Conservation (phyloP, 2,888 invertebrate genomes). For the Xestia rhomboidea region DNA sequence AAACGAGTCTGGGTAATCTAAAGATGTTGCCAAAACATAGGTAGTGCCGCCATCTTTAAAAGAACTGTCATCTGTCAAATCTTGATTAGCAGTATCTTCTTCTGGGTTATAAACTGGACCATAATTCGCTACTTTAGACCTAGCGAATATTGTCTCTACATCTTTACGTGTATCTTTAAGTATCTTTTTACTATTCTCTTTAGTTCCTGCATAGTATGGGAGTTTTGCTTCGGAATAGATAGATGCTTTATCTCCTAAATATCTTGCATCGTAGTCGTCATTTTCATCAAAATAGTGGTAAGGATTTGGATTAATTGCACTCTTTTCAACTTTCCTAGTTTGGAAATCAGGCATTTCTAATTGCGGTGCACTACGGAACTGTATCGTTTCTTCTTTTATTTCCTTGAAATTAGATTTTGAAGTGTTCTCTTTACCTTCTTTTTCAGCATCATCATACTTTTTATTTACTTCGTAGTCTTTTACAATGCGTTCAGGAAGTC, state of each 20-base stretch:
- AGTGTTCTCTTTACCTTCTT: background rate
- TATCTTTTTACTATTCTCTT: slow-evolving; percentile 35
- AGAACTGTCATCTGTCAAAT: slow-evolving; percentile 35
- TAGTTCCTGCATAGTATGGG: slow-evolving; percentile 16
- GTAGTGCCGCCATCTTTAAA: slow-evolving; percentile 56
- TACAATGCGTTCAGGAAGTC: slow-evolving; percentile 12
- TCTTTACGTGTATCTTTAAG: slow-evolving; percentile 45
- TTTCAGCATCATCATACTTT: slow-evolving; percentile 41
- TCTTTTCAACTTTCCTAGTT: slow-evolving; percentile 76
- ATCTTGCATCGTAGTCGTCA: slow-evolving; percentile 27
- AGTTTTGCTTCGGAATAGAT: slow-evolving; percentile 66
- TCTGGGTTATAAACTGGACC: slow-evolving; percentile 49
- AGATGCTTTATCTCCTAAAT: slow-evolving; percentile 62
- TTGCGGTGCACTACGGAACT: slow-evolving; percentile 74
- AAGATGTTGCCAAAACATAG: slow-evolving; percentile 71
- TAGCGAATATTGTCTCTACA: slow-evolving; percentile 82
- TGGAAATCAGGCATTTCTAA: slow-evolving; percentile 80
- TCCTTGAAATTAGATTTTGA: background rate
- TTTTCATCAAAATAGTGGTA: slow-evolving; percentile 39
- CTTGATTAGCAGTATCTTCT: slow-evolving; percentile 23
- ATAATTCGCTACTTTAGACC: slow-evolving; percentile 83
- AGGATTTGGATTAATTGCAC: slow-evolving; percentile 43
- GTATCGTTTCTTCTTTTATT: slow-evolving; percentile 57
- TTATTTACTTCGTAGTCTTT: slow-evolving; percentile 48
- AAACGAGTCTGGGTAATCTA: slow-evolving; percentile 56